Percentiles rank a stretch among this genome's conserved stretches.
These are phyloP conservation scores for Acanthaster planci DNA, from an alignment of 35 echinoderm and acorn worm genomes.

Conservation along the genomic window DNA sequence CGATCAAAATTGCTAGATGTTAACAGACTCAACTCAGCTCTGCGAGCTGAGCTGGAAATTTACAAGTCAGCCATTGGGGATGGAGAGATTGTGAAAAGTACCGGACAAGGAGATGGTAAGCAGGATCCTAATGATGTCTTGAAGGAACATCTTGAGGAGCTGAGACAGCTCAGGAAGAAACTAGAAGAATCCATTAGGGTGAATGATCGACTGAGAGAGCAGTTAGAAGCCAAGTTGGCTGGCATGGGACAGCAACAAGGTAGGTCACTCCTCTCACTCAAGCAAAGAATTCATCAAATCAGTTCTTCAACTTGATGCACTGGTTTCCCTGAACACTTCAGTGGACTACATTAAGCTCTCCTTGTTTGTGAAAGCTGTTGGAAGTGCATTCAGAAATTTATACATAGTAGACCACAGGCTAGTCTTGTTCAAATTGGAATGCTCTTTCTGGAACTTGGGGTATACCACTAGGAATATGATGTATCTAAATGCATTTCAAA, in stretches of 20 bases:
- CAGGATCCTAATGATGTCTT: slow-evolving; percentile 44
- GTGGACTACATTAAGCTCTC: too few relatives aligned
- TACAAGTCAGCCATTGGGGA: slow-evolving; percentile 53
- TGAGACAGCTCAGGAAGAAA: slow-evolving; percentile 64
- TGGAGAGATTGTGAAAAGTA: not conserved
- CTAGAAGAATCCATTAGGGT: slow-evolving; percentile 78
- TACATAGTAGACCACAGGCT: too few relatives aligned
- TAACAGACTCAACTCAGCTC: slow-evolving; percentile 44
- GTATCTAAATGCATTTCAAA: too few relatives aligned
- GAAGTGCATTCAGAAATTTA: too few relatives aligned
- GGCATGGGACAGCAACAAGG: slow-evolving; percentile 29
- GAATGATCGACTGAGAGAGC: slow-evolving; percentile 61
- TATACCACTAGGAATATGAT: too few relatives aligned
- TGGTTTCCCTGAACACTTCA: too few relatives aligned
- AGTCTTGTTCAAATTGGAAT: too few relatives aligned
- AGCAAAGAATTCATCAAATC: too few relatives aligned
- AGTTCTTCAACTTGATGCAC: too few relatives aligned
- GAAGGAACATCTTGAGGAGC: slow-evolving; percentile 65
- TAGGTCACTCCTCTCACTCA: not conserved
- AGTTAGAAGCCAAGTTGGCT: slow-evolving; percentile 73
- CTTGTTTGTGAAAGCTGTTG: too few relatives aligned
- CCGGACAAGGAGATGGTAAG: not conserved
- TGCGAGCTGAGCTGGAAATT: slow-evolving; percentile 75
- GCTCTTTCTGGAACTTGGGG: too few relatives aligned
- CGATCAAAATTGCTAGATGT: slow-evolving; percentile 60